These are phyloP conservation scores for Rhynchophorus ferrugineus DNA, from an alignment of 1,140 invertebrate species.

Conservation along the genomic window DNA sequence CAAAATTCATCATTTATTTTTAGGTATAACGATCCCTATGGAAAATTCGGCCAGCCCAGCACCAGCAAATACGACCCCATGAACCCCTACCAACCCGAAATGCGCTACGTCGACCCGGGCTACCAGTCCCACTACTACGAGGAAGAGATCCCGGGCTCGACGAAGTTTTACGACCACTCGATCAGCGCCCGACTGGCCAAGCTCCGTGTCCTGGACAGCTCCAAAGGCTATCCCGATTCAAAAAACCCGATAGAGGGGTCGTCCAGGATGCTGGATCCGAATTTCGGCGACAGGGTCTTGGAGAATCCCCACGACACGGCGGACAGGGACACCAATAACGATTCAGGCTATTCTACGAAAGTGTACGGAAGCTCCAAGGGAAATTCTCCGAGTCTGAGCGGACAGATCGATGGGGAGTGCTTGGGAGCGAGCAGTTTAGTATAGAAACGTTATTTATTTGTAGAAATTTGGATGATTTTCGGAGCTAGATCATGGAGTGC, in stretches of 20 bases:
- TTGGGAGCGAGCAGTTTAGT: slow-evolving; percentile 38
- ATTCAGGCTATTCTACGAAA: slow-evolving; percentile 71
- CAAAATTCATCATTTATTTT: slow-evolving; percentile 5
- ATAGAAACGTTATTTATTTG: slow-evolving; percentile 8
- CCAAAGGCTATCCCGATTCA: slow-evolving; percentile 25
- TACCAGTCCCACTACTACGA: slow-evolving; percentile 25
- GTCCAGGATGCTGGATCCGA: slow-evolving; percentile 29
- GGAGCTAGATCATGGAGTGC: too few relatives aligned
- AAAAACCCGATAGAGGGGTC: slow-evolving; percentile 24
- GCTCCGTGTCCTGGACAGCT: slow-evolving; percentile 32
- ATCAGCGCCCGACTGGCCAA: slow-evolving; percentile 33
- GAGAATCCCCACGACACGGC: slow-evolving; percentile 33
- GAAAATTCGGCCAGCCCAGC: slow-evolving; percentile 10
- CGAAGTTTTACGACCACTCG: slow-evolving; percentile 26
- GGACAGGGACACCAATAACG: slow-evolving; percentile 62
- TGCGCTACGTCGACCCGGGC: slow-evolving; percentile 24
- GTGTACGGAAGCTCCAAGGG: slow-evolving; percentile 70
- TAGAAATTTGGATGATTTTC: too few relatives aligned
- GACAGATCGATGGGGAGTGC: slow-evolving; percentile 41
- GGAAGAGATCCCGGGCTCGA: slow-evolving; percentile 8
- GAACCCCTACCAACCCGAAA: slow-evolving; percentile 19
- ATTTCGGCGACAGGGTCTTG: slow-evolving; percentile 12
- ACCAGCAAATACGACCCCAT: slow-evolving; percentile 18
- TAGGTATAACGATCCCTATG: slow-evolving; percentile 15
- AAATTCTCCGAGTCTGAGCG: slow-evolving; percentile 66